Conservation (phyloP, 2,888 invertebrate species). For the Harpagoxenus sublaevis region DNA sequence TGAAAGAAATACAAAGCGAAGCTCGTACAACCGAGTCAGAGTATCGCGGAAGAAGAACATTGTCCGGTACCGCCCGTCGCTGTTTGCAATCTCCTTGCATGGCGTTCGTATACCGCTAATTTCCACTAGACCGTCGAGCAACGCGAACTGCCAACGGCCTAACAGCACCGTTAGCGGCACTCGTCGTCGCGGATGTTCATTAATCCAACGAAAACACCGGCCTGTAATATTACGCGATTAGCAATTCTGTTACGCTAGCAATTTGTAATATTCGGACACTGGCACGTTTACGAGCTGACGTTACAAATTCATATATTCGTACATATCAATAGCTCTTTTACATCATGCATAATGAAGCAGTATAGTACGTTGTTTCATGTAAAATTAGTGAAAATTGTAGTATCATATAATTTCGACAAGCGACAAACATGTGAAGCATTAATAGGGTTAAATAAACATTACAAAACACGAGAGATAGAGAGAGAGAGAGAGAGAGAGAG, state of each 20-base stretch:
- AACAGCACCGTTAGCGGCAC: conserved; percentile 24
- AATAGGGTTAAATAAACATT: conserved; percentile 13
- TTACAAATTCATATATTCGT: conserved; percentile 32
- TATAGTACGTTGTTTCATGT: not conserved
- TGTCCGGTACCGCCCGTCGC: not conserved
- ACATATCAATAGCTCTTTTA: conserved; percentile 25
- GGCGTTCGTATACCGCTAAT: conserved; percentile 31
- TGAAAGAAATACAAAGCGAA: conserved; percentile 42
- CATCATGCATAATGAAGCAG: conserved; percentile 13
- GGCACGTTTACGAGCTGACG: not conserved
- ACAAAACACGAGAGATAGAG: not conserved
- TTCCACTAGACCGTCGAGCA: conserved; percentile 16
- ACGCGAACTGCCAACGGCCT: not conserved
- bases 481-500: not conserved
- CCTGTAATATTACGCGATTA: conserved; percentile 34
- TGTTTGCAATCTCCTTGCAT: conserved; percentile 32
- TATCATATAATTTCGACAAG: not conserved
- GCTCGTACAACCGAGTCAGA: conserved; percentile 2
- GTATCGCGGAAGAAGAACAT: conserved; percentile 9
- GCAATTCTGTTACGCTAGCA: conserved; percentile 1
- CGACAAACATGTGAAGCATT: not conserved
- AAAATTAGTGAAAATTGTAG: conserved; percentile 26
- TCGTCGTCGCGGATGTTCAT: conserved; percentile 16
- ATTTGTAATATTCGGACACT: conserved; percentile 25
- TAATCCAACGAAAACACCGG: conserved; percentile 26